Evolutionary conservation across 64 coral and sea anemone genomes (phyloP).

Genomic region (Platygyra sinensis): DNA sequence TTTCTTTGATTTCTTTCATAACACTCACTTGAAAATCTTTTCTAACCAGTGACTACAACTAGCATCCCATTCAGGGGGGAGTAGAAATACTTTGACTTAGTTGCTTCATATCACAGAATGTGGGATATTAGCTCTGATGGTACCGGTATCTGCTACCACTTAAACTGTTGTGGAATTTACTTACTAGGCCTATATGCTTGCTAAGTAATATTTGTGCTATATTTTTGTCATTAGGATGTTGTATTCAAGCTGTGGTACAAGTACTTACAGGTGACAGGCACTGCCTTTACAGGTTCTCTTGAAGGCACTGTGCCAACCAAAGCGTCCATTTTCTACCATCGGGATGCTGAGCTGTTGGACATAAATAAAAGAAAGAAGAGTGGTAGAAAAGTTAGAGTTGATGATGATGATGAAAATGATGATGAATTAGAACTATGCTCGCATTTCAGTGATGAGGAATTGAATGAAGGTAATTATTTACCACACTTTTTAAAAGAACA

Average conservation of each 20-base stretch:
- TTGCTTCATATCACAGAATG: too few relatives aligned
- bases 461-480: slow-evolving; percentile 63
- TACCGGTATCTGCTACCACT: too few relatives aligned
- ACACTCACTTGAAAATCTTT: too few relatives aligned
- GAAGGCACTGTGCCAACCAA: not conserved
- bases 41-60: too few relatives aligned
- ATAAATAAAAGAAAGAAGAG: slow-evolving; percentile 21
- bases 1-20: too few relatives aligned
- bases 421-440: slow-evolving; percentile 85
- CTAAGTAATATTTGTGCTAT: too few relatives aligned
- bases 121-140: too few relatives aligned
- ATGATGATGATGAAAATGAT: not conserved
- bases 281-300: slow-evolving; percentile 52
- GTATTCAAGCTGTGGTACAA: slow-evolving; percentile 80
- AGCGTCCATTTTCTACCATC: slow-evolving; percentile 4
- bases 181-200: too few relatives aligned
- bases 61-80: too few relatives aligned
- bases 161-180: too few relatives aligned
- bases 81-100: too few relatives aligned
- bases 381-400: not conserved
- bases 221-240: slow-evolving; percentile 40
- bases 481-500: not conserved
- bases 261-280: slow-evolving; percentile 50
- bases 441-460: slow-evolving; percentile 71
- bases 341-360: slow-evolving; percentile 49